These are phyloP conservation scores for Emmelina monodactyla DNA, from an alignment of 2,888 invertebrate genomes.

Conservation along the genomic window DNA sequence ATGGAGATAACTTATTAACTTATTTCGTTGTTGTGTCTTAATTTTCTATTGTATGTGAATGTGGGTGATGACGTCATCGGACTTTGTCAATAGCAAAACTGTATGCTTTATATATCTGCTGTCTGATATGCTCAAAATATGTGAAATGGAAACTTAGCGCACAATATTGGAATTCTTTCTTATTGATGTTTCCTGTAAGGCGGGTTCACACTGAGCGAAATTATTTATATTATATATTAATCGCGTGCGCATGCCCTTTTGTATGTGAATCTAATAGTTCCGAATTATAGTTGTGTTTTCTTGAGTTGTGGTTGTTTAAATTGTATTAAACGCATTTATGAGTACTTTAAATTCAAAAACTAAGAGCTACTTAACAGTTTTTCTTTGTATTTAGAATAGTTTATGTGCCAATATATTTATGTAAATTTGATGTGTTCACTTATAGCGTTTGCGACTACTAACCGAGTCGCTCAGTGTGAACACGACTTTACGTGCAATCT, in stretches of 20 bases:
- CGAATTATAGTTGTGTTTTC: too few relatives aligned
- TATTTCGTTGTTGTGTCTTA: slow-evolving; percentile 59
- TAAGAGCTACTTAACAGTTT: too few relatives aligned
- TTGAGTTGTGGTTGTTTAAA: too few relatives aligned
- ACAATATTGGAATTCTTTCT: slow-evolving; percentile 54
- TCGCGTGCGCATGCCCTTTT: not conserved
- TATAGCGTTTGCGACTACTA: not conserved
- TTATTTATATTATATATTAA: not conserved
- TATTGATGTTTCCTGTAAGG: slow-evolving; percentile 48
- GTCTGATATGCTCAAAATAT: slow-evolving; percentile 61
- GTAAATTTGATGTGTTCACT: too few relatives aligned
- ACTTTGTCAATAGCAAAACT: slow-evolving; percentile 65
- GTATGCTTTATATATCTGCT: slow-evolving; percentile 51
- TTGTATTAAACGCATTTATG: too few relatives aligned
- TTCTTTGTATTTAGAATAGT: too few relatives aligned
- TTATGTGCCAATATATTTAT: not conserved
- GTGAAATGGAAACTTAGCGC: slow-evolving; percentile 63
- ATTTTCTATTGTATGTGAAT: slow-evolving; percentile 31
- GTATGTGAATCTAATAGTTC: slow-evolving; percentile 1
- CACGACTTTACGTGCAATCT: slow-evolving; percentile 40
- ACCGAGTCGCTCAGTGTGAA: slow-evolving; percentile 1
- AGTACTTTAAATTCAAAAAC: too few relatives aligned
- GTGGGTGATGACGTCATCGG: slow-evolving; percentile 30
- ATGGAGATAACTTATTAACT: slow-evolving; percentile 57
- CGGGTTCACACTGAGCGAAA: not conserved